Base-by-base conservation (phyloP, 2,113 vertebrate genomes). In the Epinephelus lanceolatus region DNA sequence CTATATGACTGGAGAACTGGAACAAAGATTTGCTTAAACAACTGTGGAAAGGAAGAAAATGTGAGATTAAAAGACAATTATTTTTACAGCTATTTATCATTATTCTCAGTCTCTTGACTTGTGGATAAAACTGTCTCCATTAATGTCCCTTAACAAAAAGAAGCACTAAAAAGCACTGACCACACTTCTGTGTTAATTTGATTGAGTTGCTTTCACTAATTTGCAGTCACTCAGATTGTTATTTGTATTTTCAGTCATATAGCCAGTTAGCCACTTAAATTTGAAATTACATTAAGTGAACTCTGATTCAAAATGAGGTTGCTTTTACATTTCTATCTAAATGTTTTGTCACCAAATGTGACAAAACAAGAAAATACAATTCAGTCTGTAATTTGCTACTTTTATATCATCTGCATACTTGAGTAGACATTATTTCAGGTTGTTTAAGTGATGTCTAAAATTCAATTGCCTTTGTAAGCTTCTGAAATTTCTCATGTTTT, bases 61-160 rank as follows among this genome's bases (percentile, higher is more conserved):
- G 83, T 83, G 86, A 89, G 65, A 83, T 88, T 76, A 57, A 84
- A 85, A 85, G 87, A 89, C 80, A 87, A 76, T 87, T 87, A 80
- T 92, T 92, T 92, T 87, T 91, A 91, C 87, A 87, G 63, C 77
- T 83, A 71, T 67, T 77, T 77, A 85, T 90, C 73, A 67, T 86
- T 30, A 67, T 88, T 30, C 84, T 80, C 74, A 74, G 55, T 74
- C 80, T 85, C 18, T 71, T 70, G 78, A 88, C 78, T 76, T 70
- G 76, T 86, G 74, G 83, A 80, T 81, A 53, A 84, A 81, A 70
- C 59, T 49, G 71, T 90, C 83, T 73, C 21, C 78, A 80, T 76
- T 23, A 30, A 33, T 76, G 55, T 81, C 75, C 70, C 61, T 59
- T 0, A 70, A 82, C 30, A 42, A 69, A 86, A 88, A 78, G 75